Conservation (phyloP, 2,888 invertebrate genomes). For the Parnassius apollo region DNA sequence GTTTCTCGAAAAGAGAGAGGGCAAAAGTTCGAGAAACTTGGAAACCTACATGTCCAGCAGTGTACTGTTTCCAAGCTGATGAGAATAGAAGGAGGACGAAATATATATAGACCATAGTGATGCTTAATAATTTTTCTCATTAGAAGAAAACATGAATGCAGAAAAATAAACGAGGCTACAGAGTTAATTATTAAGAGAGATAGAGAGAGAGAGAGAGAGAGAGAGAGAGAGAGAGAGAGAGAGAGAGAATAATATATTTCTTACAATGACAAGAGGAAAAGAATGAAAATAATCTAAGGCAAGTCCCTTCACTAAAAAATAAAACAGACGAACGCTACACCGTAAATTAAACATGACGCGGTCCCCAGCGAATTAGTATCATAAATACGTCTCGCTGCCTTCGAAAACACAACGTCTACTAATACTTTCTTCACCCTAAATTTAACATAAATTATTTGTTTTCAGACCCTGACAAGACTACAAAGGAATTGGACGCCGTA, state of each 20-base stretch:
- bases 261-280: not conserved
- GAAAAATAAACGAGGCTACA: too few relatives aligned
- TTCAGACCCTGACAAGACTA: not conserved
- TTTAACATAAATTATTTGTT: slow-evolving; percentile 5
- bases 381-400: slow-evolving; percentile 12
- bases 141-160: too few relatives aligned
- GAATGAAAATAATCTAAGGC: not conserved
- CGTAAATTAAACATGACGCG: slow-evolving; percentile 14
- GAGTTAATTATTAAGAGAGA: too few relatives aligned
- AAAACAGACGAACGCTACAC: not conserved
- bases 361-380: slow-evolving; percentile 11
- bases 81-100: too few relatives aligned
- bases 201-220: too few relatives aligned
- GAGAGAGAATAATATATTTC: not conserved
- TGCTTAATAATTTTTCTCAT: too few relatives aligned
- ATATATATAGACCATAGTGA: too few relatives aligned
- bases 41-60: too few relatives aligned
- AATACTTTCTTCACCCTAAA: slow-evolving; percentile 8
- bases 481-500: not conserved
- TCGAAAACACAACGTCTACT: slow-evolving; percentile 1
- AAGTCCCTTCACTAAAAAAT: not conserved
- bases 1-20: too few relatives aligned
- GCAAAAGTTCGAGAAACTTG: too few relatives aligned
- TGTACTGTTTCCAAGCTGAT: too few relatives aligned
- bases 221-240: too few relatives aligned